These are phyloP conservation scores for Diorhabda elongata DNA, from an alignment of 1,140 invertebrate genomes.

Conservation along the genomic window DNA sequence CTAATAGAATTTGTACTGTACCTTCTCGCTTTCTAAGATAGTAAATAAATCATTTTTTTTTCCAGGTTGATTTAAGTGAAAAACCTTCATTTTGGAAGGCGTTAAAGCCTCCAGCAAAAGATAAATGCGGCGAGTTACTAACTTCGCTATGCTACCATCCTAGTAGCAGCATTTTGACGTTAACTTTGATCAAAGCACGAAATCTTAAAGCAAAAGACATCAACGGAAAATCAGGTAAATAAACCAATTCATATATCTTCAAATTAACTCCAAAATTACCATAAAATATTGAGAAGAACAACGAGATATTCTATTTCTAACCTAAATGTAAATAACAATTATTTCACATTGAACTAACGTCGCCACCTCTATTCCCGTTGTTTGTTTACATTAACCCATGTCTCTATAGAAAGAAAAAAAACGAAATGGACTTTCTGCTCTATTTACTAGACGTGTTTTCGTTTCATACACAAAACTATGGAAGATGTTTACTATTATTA, in stretches of 20 bases:
- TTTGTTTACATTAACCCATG: background rate
- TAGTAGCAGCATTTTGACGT: slow-evolving; percentile 81
- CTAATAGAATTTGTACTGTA: too few relatives aligned
- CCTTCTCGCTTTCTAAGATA: too few relatives aligned
- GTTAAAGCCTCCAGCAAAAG: slow-evolving; percentile 85
- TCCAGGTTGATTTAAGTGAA: slow-evolving; percentile 82
- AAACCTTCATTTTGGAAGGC: slow-evolving; percentile 91
- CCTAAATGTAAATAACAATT: background rate
- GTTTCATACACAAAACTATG: background rate
- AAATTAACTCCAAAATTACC: too few relatives aligned
- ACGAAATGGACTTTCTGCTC: slow-evolving; percentile 2
- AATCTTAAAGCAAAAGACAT: slow-evolving; percentile 93
- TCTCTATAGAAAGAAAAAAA: background rate
- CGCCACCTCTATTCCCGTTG: background rate
- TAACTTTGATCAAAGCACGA: slow-evolving; percentile 84
- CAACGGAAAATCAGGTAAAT: slow-evolving; percentile 88
- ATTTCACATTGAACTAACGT: too few relatives aligned
- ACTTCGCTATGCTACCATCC: slow-evolving; percentile 90
- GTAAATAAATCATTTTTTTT: slow-evolving; percentile 16
- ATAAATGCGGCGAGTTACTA: slow-evolving; percentile 87
- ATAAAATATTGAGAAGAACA: too few relatives aligned
- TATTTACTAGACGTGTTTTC: background rate
- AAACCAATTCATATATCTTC: background rate
- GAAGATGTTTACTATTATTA: slow-evolving; percentile 2
- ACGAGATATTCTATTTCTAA: too few relatives aligned